Evolutionary conservation across 2,797 vertebrate genomes (phyloP).

Genomic region (Argya squamiceps): DNA sequence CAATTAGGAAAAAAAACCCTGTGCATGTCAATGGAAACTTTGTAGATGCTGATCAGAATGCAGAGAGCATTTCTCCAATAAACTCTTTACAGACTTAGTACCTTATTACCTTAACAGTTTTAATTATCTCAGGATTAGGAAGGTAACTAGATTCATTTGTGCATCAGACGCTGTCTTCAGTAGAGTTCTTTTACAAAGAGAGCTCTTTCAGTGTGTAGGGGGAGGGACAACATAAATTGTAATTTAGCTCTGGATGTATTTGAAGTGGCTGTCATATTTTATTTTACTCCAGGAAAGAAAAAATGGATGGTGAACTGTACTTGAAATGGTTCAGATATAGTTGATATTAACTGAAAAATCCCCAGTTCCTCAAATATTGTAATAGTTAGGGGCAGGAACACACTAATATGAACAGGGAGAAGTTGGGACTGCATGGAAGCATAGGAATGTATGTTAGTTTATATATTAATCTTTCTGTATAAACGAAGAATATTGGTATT

Average conservation of each 20-base stretch:
- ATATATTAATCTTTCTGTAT: neutral
- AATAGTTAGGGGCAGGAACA: neutral
- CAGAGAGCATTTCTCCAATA: neutral
- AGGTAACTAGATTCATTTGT: neutral
- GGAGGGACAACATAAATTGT: neutral
- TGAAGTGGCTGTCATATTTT: neutral
- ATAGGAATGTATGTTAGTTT: neutral
- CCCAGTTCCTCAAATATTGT: neutral
- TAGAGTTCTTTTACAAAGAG: neutral
- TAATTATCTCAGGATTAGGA: constrained; percentile 14
- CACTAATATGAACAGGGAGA: neutral
- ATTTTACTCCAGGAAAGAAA: neutral
- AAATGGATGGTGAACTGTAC: neutral
- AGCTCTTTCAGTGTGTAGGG: neutral
- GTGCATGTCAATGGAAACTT: neutral
- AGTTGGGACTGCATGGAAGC: neutral
- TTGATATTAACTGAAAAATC: neutral
- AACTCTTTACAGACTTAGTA: neutral
- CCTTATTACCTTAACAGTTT: neutral
- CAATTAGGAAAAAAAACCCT: neutral
- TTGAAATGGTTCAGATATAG: neutral
- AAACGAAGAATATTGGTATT: neutral
- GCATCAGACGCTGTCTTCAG: neutral
- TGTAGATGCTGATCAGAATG: neutral
- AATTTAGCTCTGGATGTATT: neutral